Percentiles rank a stretch among this genome's conserved stretches.
phyloP scores from a whole-genome alignment of 92 coral and sea anemone genomes.

The Epizoanthus rinbou region DNA sequence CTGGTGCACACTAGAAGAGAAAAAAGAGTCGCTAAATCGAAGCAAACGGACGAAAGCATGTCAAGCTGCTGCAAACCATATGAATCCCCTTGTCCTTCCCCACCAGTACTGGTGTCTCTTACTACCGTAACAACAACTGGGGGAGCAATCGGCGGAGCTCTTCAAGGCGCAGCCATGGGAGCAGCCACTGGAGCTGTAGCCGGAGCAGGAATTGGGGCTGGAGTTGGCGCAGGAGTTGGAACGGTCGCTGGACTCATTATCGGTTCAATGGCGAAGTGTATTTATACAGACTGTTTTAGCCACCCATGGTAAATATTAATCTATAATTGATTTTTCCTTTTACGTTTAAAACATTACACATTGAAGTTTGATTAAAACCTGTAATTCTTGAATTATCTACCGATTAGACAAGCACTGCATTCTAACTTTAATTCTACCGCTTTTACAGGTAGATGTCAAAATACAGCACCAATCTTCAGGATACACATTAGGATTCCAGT shows the following conservation, averaged over 20 bases:
- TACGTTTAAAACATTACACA: not conserved
- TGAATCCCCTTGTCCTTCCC: not conserved
- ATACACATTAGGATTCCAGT: too few species aligned
- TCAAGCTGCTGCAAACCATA: not conserved
- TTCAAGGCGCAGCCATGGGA: not conserved
- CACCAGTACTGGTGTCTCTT: not conserved
- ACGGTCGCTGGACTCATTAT: too few species aligned
- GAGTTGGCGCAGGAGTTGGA: not conserved
- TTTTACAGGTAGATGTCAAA: not conserved
- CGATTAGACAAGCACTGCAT: too few species aligned
- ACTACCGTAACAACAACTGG: not conserved
- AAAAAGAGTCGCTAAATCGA: not conserved
- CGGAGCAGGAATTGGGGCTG: constrained; percentile 6
- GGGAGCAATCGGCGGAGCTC: not conserved
- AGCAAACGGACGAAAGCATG: not conserved
- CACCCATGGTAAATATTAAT: not conserved
- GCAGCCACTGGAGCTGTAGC: not conserved
- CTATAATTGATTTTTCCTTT: not conserved
- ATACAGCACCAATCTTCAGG: too few species aligned
- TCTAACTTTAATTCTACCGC: not conserved
- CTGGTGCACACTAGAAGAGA: not conserved
- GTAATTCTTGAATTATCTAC: too few species aligned
- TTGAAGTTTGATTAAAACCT: too few species aligned
- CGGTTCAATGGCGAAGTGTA: not conserved
- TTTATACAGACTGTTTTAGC: not conserved